These are phyloP conservation scores for Drosophila aff. DNA, from an alignment of 1,140 invertebrate species.

Conservation along the genomic window DNA sequence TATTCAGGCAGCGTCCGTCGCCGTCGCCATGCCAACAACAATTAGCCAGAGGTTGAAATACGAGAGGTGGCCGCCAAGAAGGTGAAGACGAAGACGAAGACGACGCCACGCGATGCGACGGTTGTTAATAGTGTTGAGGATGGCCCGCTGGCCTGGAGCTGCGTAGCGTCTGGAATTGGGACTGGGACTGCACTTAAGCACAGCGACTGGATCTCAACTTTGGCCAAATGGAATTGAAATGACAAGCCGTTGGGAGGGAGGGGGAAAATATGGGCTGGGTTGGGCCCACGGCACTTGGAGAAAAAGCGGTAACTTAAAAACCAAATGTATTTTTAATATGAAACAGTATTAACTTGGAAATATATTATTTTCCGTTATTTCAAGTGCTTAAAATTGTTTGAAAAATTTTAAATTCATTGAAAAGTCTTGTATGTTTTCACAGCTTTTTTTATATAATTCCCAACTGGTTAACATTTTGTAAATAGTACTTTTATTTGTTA, in stretches of 20 bases:
- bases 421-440: not conserved
- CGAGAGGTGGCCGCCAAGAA: constrained; percentile 28
- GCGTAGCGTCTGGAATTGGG: constrained; percentile 19
- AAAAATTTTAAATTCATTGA: not conserved
- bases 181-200: constrained; percentile 69
- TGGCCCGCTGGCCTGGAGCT: constrained; percentile 22
- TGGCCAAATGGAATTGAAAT: constrained; percentile 77
- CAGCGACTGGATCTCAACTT: constrained; percentile 75
- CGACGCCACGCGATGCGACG: constrained; percentile 1
- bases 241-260: constrained; percentile 41
- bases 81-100: constrained; percentile 10
- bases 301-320: not conserved
- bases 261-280: constrained; percentile 18
- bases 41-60: constrained; percentile 54
- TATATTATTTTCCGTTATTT: not conserved
- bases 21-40: constrained; percentile 39
- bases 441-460: not conserved
- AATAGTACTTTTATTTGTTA: too few relatives aligned
- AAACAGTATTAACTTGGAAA: not conserved
- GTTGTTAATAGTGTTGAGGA: constrained; percentile 36
- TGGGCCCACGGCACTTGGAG: constrained; percentile 4
- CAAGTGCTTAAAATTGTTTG: not conserved
- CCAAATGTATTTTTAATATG: not conserved
- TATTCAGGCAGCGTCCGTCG: constrained; percentile 49
- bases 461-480: not conserved